Evolutionary conservation across 2,888 invertebrate genomes (phyloP), one percentile per base, ranked within the genome.

Genomic region (Gandaritis pyraliata): DNA sequence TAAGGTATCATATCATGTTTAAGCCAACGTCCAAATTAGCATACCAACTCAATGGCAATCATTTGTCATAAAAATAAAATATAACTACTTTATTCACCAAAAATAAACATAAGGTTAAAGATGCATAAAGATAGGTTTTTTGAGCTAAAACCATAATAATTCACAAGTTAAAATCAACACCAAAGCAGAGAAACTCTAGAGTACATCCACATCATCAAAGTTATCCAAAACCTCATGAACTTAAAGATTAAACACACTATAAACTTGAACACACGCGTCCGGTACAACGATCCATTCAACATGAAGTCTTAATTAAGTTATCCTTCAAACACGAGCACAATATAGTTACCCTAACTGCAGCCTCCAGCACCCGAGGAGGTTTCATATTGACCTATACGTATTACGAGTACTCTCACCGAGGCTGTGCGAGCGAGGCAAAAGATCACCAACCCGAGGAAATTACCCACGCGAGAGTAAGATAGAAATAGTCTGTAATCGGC

Each of bases 341-440:
- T 63, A 72, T 83, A 80, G 83, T 60, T 80, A 88, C 86, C 87
- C 85, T 87, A 90, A 84, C 83, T 87, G 83, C 91, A 91, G 91
- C 91, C 87, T 91, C 91, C 91, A 85, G 88, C 83, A 83, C 86
- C 90, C 88, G 88, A 89, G 89, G 82, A 90, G 89, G 87, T 88
- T 89, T 90, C 88, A 91, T 91, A 91, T 91, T 91, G 91, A 91
- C 91, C 91, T 91, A 91, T 91, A 91, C 91, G 86, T 91, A 91
- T 86, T 89, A 89, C 87, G 83, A 90, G 86, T 81, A 87, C 84
- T 86, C 85, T 86, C 82, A 65, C 74, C 72, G 75, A 80, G 86
- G 79, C 71, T 72, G 89, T 74, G 81, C 45, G 80, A 90, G 74
- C 52, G 83, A 77, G 90, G 88, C 43, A 58, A 61, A 69, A 56